Evolutionary conservation across 2,888 invertebrate genomes (phyloP).

Genomic region (Scelioninae gen. 2): DNA sequence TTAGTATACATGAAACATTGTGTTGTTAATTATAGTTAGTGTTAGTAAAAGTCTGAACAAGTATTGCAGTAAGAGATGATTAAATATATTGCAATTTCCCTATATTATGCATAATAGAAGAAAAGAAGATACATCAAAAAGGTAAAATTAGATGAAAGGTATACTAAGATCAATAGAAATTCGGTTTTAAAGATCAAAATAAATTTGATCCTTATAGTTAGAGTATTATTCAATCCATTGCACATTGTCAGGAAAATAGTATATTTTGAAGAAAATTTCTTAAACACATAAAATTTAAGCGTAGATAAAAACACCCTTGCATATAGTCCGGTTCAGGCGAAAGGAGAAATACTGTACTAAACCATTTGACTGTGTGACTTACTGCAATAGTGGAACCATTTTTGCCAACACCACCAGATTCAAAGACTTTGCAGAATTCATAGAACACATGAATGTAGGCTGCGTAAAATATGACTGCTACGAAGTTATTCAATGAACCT

Average conservation of each 20-base stretch:
- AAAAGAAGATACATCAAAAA: background rate
- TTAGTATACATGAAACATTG: conserved; percentile 10
- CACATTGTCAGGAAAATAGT: background rate
- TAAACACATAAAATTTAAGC: conserved; percentile 13
- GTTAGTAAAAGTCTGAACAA: conserved; percentile 9
- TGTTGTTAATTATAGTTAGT: conserved; percentile 13
- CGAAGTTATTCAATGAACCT: conserved; percentile 70
- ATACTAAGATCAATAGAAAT: conserved; percentile 2
- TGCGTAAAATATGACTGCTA: conserved; percentile 78
- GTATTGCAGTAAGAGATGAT: conserved; percentile 13
- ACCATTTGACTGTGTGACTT: conserved; percentile 75
- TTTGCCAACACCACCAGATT: conserved; percentile 93
- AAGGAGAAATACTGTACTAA: conserved; percentile 35
- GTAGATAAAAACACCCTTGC: conserved; percentile 18
- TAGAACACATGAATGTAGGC: conserved; percentile 81
- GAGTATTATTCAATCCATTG: background rate
- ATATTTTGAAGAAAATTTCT: conserved; percentile 15
- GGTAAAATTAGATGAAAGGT: conserved; percentile 6
- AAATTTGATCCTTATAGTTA: no score
- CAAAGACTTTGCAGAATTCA: conserved; percentile 84
- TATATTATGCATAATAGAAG: background rate
- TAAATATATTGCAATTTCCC: background rate
- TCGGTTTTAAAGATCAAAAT: no score
- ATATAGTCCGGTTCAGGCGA: conserved; percentile 23
- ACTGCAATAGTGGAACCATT: conserved; percentile 98